A percentile compares a stretch with the other conserved stretches of the same genome.
phyloP scores from a whole-genome alignment of 2,888 invertebrate species.

The Cheilosia grossa region DNA sequence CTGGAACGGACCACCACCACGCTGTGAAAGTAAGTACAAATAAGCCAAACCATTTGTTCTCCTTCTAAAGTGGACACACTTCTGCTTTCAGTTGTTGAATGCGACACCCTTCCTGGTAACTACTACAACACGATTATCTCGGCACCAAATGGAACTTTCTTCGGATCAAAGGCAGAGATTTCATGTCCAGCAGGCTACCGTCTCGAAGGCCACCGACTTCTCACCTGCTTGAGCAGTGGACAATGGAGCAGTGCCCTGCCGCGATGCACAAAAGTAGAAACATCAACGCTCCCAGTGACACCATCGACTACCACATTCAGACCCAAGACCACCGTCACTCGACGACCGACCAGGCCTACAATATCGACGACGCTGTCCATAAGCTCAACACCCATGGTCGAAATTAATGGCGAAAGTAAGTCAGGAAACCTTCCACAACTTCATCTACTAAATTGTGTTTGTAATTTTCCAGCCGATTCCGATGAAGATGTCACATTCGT shows the following conservation, averaged over 20 bases:
- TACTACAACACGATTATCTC: conserved; percentile 84
- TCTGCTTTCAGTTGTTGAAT: conserved; percentile 86
- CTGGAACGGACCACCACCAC: conserved; percentile 96
- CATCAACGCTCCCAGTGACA: conserved; percentile 80
- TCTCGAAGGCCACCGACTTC: conserved; percentile 87
- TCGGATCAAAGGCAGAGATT: conserved; percentile 90
- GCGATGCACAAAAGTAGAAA: conserved; percentile 88
- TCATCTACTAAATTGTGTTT: background rate
- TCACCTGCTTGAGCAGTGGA: conserved; percentile 90
- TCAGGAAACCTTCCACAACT: background rate
- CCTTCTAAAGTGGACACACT: background rate
- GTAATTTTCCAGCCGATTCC: conserved; percentile 78
- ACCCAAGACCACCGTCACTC: conserved; percentile 82
- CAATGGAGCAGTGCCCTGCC: conserved; percentile 91
- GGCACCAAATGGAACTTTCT: conserved; percentile 87
- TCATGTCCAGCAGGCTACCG: conserved; percentile 88
- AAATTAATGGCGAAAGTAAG: conserved; percentile 81
- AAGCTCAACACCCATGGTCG: conserved; percentile 79
- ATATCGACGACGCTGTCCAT: conserved; percentile 79
- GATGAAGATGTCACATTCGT: conserved; percentile 82
- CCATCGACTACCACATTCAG: conserved; percentile 79
- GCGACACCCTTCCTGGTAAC: conserved; percentile 88
- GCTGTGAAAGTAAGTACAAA: conserved; percentile 89
- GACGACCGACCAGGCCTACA: conserved; percentile 79
- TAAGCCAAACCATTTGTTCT: background rate